Percentiles rank a stretch among this genome's conserved stretches.
Evolutionary conservation across 2,797 vertebrate genomes (phyloP).

Genomic region (Thripadectes ignobilis): DNA sequence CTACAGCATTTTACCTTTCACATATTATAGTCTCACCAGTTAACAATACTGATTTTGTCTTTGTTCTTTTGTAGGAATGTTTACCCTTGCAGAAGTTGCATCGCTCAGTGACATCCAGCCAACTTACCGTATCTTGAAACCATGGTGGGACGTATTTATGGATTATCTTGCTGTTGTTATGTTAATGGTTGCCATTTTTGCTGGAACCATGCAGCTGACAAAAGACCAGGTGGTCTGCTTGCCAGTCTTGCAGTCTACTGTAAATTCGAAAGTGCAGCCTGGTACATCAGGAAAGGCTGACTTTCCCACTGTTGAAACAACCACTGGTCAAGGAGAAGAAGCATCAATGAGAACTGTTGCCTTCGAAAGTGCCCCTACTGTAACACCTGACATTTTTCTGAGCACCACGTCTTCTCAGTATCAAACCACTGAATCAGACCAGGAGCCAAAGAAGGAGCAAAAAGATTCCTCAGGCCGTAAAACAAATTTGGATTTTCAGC

Average conservation of each 20-base stretch:
- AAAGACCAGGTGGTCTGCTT: slow-evolving; percentile 99
- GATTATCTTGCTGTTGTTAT: slow-evolving; percentile 98
- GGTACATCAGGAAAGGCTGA: slow-evolving; percentile 59
- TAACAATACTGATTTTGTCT: not conserved
- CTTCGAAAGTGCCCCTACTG: slow-evolving; percentile 48
- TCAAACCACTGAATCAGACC: slow-evolving; percentile 59
- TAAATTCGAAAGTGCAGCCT: slow-evolving; percentile 73
- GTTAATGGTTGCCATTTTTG: slow-evolving; percentile 99
- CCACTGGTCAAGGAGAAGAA: slow-evolving; percentile 71
- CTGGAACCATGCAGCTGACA: slow-evolving; percentile 98
- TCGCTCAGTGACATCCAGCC: slow-evolving; percentile 98
- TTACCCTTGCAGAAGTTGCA: slow-evolving; percentile 99
- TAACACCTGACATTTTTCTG: slow-evolving; percentile 66
- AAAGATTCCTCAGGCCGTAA: slow-evolving; percentile 85
- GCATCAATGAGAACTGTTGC: slow-evolving; percentile 70
- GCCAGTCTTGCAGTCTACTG: slow-evolving; percentile 87
- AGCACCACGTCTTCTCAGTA: slow-evolving; percentile 68
- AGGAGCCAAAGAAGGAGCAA: slow-evolving; percentile 75
- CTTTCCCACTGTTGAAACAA: slow-evolving; percentile 75
- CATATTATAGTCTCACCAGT: not conserved
- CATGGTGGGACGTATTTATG: slow-evolving; percentile 99
- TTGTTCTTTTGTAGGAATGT: slow-evolving; percentile 91
- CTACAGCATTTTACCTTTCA: not conserved
- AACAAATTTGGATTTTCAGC: slow-evolving; percentile 97
- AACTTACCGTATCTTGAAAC: slow-evolving; percentile 97